Percentiles rank a stretch among this genome's conserved stretches.
Evolutionary conservation across 2,888 invertebrate genomes (phyloP).

Genomic region (Acleris cristana): DNA sequence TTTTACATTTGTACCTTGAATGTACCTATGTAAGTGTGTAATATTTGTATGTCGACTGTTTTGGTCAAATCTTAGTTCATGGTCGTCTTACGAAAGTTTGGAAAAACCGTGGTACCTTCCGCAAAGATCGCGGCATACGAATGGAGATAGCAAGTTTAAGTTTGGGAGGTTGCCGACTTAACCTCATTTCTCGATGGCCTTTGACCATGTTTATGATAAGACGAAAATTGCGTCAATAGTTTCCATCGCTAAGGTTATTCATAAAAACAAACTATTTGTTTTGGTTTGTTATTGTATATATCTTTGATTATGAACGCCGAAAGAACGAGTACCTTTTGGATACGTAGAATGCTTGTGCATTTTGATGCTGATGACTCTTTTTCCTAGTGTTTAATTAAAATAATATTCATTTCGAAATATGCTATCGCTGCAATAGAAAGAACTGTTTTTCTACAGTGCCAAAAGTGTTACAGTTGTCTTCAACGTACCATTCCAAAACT

Average conservation of each 20-base stretch:
- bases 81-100: constrained; percentile 10
- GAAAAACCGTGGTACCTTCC: constrained; percentile 13
- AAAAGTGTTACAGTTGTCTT: too few relatives aligned
- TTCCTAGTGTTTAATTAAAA: too few relatives aligned
- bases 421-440: too few relatives aligned
- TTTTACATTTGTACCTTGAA: too few relatives aligned
- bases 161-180: constrained; percentile 15
- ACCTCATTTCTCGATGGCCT: constrained; percentile 29
- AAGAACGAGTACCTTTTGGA: background rate
- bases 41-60: background rate
- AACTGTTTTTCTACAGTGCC: too few relatives aligned
- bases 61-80: background rate
- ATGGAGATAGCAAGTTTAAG: constrained; percentile 5
- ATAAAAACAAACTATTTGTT: background rate
- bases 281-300: background rate
- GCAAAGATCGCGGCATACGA: constrained; percentile 4
- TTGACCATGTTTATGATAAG: constrained; percentile 19
- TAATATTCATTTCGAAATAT: too few relatives aligned
- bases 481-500: too few relatives aligned
- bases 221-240: constrained; percentile 27
- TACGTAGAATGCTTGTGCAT: too few relatives aligned
- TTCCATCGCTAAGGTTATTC: constrained; percentile 8
- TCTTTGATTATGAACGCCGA: background rate
- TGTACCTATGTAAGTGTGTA: too few relatives aligned
- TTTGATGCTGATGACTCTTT: too few relatives aligned